Conservation (phyloP, 2,113 vertebrate genomes). For the Vidua macroura region DNA sequence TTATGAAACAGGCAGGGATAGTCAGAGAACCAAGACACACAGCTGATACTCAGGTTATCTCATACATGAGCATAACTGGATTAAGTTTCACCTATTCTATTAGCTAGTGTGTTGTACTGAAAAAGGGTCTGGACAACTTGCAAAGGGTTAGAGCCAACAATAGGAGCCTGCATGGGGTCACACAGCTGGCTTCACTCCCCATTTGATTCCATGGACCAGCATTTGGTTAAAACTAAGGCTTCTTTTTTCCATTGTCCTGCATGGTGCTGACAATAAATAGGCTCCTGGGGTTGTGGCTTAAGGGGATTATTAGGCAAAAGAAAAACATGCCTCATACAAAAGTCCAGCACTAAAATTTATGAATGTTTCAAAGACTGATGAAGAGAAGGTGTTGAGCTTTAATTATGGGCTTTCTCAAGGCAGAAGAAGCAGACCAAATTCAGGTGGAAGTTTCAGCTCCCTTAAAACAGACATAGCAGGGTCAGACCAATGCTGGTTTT, state of each 20-base stretch:
- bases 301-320: not conserved
- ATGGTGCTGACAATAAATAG: not conserved
- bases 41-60: fast-evolving
- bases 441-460: not conserved
- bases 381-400: not conserved
- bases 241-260: conserved; percentile 44
- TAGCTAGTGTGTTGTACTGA: not conserved
- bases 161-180: not conserved
- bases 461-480: not conserved
- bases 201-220: not conserved
- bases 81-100: not conserved
- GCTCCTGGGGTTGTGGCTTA: not conserved
- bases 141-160: not conserved
- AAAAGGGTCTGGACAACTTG: not conserved
- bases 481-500: not conserved
- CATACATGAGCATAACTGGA: not conserved
- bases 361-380: not conserved
- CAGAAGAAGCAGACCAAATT: not conserved
- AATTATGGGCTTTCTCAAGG: not conserved
- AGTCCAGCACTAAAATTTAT: not conserved
- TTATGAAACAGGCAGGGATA: not conserved
- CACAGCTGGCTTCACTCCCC: not conserved
- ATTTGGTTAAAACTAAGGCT: not conserved
- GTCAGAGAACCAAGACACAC: not conserved
- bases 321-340: not conserved